phyloP scores from a whole-genome alignment of 2,113 vertebrate genomes.

The Athene noctua region DNA sequence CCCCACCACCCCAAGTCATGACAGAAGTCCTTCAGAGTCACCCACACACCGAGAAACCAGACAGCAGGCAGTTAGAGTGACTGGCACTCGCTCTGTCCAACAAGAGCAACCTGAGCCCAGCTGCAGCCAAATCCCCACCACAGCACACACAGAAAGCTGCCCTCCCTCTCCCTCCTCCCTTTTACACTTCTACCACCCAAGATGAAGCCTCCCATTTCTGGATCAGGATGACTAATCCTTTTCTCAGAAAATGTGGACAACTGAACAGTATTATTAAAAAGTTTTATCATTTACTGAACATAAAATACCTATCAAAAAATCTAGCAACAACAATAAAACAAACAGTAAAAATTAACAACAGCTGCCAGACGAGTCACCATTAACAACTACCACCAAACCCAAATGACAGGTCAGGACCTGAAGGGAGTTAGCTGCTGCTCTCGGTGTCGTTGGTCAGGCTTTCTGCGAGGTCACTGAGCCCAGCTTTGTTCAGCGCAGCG shows the following conservation, averaged over 20 bases:
- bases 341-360: conserved; percentile 18
- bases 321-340: conserved; percentile 32
- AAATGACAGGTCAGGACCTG: background rate
- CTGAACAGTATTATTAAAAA: background rate
- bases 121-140: background rate
- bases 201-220: background rate
- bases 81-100: rapidly evolving
- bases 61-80: rapidly evolving
- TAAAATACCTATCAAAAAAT: conserved; percentile 64
- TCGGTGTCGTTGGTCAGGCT: conserved; percentile 77
- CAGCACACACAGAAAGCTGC: background rate
- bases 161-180: background rate
- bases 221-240: background rate
- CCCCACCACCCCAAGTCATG: rapidly evolving
- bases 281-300: background rate
- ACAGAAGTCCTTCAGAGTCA: background rate
- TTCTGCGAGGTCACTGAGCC: conserved; percentile 84
- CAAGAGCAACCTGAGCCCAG: rapidly evolving
- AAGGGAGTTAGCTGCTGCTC: conserved; percentile 50
- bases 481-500: conserved; percentile 78
- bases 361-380: background rate
- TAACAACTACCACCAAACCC: background rate
- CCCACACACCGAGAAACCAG: background rate
- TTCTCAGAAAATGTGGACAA: background rate
- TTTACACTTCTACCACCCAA: background rate